A percentile compares a stretch with the other conserved stretches of the same genome.
Evolutionary conservation across 1,140 invertebrate genomes (phyloP).

Genomic region (Caligus rogercresseyi): DNA sequence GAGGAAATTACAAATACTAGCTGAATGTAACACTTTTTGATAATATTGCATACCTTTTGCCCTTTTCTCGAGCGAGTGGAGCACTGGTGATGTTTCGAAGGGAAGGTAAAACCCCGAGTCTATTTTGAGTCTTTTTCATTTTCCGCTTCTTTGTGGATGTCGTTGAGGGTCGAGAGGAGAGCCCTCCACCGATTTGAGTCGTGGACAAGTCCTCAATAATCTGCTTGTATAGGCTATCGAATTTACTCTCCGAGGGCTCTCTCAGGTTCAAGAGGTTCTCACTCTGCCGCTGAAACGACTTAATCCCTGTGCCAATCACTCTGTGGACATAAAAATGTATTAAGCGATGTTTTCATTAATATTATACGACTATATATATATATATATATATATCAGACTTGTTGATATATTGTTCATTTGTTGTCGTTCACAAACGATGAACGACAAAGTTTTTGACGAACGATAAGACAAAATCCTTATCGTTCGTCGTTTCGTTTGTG

Average conservation of each 20-base stretch:
- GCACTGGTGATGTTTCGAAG: not conserved
- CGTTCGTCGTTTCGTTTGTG: too few relatives aligned
- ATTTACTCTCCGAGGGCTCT: not conserved
- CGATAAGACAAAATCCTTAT: too few relatives aligned
- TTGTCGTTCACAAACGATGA: too few relatives aligned
- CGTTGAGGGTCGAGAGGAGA: not conserved
- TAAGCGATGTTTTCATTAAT: too few relatives aligned
- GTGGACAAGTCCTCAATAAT: not conserved
- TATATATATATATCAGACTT: too few relatives aligned
- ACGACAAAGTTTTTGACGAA: too few relatives aligned
- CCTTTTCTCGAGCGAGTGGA: not conserved
- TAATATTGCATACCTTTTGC: too few relatives aligned
- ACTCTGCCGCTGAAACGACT: not conserved
- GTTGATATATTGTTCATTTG: too few relatives aligned
- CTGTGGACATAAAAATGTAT: not conserved
- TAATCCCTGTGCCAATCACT: not conserved
- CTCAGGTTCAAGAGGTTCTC: not conserved
- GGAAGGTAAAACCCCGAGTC: not conserved
- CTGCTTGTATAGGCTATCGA: not conserved
- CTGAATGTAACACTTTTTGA: too few relatives aligned
- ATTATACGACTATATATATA: too few relatives aligned
- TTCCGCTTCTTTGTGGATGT: not conserved
- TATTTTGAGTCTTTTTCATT: not conserved
- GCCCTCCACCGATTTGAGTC: not conserved
- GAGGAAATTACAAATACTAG: too few relatives aligned